These are phyloP conservation scores for Melipona bicolor DNA, from an alignment of 2,888 invertebrate species.

Conservation along the genomic window DNA sequence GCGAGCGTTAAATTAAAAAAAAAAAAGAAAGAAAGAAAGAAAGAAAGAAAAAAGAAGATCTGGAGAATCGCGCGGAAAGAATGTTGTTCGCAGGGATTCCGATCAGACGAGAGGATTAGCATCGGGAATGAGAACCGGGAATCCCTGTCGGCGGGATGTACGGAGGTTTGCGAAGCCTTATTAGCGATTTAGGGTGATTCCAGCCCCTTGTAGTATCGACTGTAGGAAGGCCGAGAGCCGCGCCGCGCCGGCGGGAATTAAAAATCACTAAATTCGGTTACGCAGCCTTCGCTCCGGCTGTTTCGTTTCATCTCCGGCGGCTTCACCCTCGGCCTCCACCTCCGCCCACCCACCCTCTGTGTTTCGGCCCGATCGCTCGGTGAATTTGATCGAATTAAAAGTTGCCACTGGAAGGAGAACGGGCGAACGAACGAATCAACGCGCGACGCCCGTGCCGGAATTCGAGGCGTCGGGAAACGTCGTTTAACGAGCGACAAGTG, in stretches of 20 bases:
- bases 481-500: conserved; percentile 17
- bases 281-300: conserved; percentile 59
- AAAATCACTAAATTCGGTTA: conserved; percentile 82
- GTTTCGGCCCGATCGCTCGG: conserved; percentile 57
- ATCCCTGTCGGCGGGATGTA: conserved; percentile 77
- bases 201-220: conserved; percentile 71
- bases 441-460: conserved; percentile 18
- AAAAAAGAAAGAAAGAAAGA: background rate
- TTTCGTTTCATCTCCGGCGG: conserved; percentile 65
- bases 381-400: conserved; percentile 69
- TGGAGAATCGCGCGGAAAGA: background rate
- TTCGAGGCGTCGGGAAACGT: conserved; percentile 1
- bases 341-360: background rate
- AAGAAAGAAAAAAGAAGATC: background rate
- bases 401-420: conserved; percentile 41
- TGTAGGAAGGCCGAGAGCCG: conserved; percentile 48
- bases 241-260: conserved; percentile 74
- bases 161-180: conserved; percentile 80
- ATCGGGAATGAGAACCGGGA: conserved; percentile 74
- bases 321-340: background rate
- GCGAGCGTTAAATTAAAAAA: background rate
- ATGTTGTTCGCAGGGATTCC: conserved; percentile 34
- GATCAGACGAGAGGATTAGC: conserved; percentile 62
- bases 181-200: conserved; percentile 79
- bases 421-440: conserved; percentile 19